Percentiles rank a stretch among this genome's conserved stretches.
Conservation (phyloP, 2,888 invertebrate genomes). For the Cosmia pyralina region DNA sequence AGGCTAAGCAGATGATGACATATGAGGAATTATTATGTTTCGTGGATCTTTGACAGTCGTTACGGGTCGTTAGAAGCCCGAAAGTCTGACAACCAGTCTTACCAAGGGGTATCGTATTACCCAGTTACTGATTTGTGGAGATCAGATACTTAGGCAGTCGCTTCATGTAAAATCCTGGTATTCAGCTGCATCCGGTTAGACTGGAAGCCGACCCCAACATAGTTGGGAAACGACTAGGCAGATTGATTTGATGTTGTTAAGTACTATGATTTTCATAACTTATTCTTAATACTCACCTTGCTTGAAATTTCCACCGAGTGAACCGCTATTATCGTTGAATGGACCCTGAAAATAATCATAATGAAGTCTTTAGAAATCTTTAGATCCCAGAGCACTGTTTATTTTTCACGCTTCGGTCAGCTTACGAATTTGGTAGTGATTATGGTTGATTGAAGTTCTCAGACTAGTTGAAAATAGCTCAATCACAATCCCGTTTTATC, state of each 20-base stretch:
- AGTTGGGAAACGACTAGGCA: no score
- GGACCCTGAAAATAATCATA: conserved; percentile 40
- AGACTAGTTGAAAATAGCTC: not conserved
- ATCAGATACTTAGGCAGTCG: no score
- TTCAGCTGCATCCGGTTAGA: no score
- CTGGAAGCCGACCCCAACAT: no score
- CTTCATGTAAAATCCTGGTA: no score
- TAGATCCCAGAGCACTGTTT: not conserved
- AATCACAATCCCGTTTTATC: not conserved
- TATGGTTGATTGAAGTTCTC: not conserved
- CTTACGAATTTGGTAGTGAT: not conserved
- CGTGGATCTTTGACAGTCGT: no score
- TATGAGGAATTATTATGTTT: no score
- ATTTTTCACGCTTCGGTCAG: not conserved
- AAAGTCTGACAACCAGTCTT: no score
- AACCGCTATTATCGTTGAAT: conserved; percentile 17
- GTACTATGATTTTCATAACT: not conserved
- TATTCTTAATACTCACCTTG: conserved; percentile 50
- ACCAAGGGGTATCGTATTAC: no score
- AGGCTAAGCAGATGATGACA: no score
- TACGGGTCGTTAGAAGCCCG: no score
- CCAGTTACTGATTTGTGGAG: no score
- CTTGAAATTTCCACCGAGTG: conserved; percentile 14
- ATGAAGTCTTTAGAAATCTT: not conserved
- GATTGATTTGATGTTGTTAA: not conserved